Base-by-base conservation (phyloP, 2,888 invertebrate species). In the Cetonia aurata region DNA sequence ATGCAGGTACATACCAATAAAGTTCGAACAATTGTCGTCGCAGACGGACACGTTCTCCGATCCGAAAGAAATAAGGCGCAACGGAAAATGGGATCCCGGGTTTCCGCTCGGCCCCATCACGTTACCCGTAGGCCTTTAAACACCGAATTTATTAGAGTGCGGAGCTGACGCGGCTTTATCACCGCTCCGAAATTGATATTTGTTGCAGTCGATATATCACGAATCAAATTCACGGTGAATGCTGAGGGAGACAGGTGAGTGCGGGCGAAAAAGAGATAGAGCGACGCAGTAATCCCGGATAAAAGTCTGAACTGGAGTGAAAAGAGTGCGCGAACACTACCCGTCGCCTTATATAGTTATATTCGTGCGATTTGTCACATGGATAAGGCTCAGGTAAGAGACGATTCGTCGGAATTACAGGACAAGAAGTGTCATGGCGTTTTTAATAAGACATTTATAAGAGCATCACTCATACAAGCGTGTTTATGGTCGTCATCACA, bases 171-270 rank as follows among this genome's bases (percentile, higher is more conserved):
- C 66, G 66, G 19, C 66, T 66, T 53, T 53, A 66, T 66, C 66
- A 25, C 66, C 66, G 66, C 50, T 48, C 33, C 59, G 68, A 68
- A 68, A 68, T 68, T 68, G 68, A 68, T 68, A 68, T 68, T 68
- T 68, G 68, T 59, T 68, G 59, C 68, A 68, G 59, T 59, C 68
- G 59, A 68, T 68, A 68, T 68, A 44, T 68, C 59, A 68, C 13
- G 60, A 55, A 68, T 68, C 48, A 56, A 68, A 53, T 68, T 68
- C 59, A 12, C 68, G 55, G 59, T n/a, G 66, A 66, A 60, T 48
- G 19, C 3, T 37, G 10, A 66, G 66, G n/a, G 37, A 53, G 60
- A 60, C 46, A 46, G 17, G 4, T 1, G 60, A 9, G 48, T 13
- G 46, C 31, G 48, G 60, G 48, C 15, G 15, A 19, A 46, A 60